Conservation (phyloP, 2,797 vertebrate genomes). For the Tarsius wallacei region DNA sequence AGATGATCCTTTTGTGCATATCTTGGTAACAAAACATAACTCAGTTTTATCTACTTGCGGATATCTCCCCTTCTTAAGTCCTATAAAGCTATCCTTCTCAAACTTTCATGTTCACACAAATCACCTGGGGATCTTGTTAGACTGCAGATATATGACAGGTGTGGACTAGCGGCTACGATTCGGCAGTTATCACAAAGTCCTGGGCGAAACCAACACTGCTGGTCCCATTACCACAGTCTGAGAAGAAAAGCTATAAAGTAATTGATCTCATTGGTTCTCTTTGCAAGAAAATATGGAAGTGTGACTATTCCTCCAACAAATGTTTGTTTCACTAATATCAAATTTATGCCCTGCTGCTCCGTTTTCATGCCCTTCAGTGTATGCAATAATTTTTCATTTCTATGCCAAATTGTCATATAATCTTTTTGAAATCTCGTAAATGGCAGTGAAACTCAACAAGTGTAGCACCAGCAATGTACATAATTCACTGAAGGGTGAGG, state of each 20-base stretch:
- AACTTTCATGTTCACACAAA: conserved; percentile 11
- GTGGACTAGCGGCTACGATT: background rate
- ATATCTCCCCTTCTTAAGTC: conserved; percentile 1
- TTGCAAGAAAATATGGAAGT: background rate
- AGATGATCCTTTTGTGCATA: background rate
- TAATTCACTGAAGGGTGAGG: background rate
- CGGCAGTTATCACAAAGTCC: background rate
- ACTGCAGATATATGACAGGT: background rate
- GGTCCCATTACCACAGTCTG: background rate
- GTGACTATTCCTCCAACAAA: conserved; percentile 16
- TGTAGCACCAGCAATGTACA: background rate
- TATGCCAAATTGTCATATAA: conserved; percentile 2
- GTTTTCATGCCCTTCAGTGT: background rate
- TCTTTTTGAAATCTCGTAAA: conserved; percentile 56
- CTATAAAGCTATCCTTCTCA: conserved; percentile 34
- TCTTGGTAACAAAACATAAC: conserved; percentile 23
- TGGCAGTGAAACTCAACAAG: background rate
- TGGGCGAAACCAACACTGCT: background rate
- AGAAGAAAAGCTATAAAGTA: background rate
- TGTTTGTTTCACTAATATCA: conserved; percentile 39
- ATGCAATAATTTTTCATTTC: conserved; percentile 51
- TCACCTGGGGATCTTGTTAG: conserved; percentile 52
- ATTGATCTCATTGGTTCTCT: background rate
- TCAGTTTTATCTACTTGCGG: background rate
- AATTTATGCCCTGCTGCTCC: background rate